These are phyloP conservation scores for Amphiura filiformis DNA, from an alignment of 35 echinoderm and acorn worm genomes.

Conservation along the genomic window DNA sequence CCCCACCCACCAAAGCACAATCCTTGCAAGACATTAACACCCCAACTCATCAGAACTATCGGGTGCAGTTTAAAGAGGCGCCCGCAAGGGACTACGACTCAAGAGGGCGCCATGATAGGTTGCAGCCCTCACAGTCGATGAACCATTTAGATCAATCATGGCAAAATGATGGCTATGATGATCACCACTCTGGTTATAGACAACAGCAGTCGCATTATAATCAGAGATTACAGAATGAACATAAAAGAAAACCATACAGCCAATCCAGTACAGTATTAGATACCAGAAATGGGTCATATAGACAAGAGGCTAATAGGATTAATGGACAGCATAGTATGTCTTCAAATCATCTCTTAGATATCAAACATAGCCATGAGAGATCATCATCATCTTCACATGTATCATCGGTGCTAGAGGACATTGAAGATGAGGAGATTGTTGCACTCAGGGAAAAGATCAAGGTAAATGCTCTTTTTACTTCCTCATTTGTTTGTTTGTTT, in stretches of 20 bases:
- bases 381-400: constrained; percentile 14
- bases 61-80: background rate
- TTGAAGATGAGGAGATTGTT: constrained; percentile 13
- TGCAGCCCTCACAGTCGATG: background rate
- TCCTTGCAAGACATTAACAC: constrained; percentile 32
- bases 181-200: background rate
- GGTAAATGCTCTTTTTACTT: too few species aligned
- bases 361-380: constrained; percentile 15
- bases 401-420: background rate
- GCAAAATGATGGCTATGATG: background rate
- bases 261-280: constrained; percentile 22
- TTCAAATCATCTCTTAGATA: constrained; percentile 19
- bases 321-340: constrained; percentile 10
- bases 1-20: constrained; percentile 17
- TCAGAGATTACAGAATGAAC: constrained; percentile 4
- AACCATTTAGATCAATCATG: background rate
- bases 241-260: constrained; percentile 17
- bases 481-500: too few species aligned
- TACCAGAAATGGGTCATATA: background rate
- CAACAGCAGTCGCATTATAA: background rate
- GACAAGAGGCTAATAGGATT: constrained; percentile 4
- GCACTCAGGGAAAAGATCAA: constrained; percentile 15
- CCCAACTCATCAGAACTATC: constrained; percentile 24
- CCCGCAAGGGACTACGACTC: constrained; percentile 1
- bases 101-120: background rate